Conservation (phyloP, 2,888 invertebrate species). For the Lochmaea crataegi region DNA sequence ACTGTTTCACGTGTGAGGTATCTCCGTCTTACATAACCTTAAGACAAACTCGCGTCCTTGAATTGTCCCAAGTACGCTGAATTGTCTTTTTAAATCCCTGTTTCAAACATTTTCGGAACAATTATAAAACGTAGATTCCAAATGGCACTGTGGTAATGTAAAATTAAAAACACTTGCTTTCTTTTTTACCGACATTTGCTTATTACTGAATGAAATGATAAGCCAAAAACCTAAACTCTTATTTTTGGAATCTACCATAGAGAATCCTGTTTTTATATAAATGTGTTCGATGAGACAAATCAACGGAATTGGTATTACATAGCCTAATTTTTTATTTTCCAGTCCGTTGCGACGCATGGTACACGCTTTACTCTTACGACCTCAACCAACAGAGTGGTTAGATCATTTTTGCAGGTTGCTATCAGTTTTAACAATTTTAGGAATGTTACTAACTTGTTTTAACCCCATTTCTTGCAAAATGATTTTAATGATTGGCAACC, state of each 20-base stretch:
- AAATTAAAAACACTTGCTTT: too few species aligned
- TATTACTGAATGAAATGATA: too few species aligned
- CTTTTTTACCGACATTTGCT: too few species aligned
- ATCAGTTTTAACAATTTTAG: slow-evolving; percentile 48
- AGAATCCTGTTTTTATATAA: not conserved
- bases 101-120: too few species aligned
- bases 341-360: slow-evolving; percentile 74
- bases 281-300: not conserved
- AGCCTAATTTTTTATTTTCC: slow-evolving; percentile 63
- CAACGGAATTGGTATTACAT: slow-evolving; percentile 2
- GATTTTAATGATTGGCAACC: slow-evolving; percentile 42
- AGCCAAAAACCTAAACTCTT: too few species aligned
- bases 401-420: slow-evolving; percentile 70
- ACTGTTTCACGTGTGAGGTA: too few species aligned
- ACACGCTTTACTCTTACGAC: slow-evolving; percentile 73
- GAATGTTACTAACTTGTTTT: slow-evolving; percentile 45
- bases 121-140: too few species aligned
- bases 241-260: not conserved
- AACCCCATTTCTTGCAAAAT: slow-evolving; percentile 29
- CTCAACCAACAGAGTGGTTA: slow-evolving; percentile 71
- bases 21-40: too few species aligned
- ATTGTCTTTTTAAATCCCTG: too few species aligned
- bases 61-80: too few species aligned
- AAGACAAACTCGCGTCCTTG: too few species aligned
- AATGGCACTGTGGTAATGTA: too few species aligned